Base-by-base conservation (phyloP, 2,797 vertebrate genomes). In the Acanthis flammea region DNA sequence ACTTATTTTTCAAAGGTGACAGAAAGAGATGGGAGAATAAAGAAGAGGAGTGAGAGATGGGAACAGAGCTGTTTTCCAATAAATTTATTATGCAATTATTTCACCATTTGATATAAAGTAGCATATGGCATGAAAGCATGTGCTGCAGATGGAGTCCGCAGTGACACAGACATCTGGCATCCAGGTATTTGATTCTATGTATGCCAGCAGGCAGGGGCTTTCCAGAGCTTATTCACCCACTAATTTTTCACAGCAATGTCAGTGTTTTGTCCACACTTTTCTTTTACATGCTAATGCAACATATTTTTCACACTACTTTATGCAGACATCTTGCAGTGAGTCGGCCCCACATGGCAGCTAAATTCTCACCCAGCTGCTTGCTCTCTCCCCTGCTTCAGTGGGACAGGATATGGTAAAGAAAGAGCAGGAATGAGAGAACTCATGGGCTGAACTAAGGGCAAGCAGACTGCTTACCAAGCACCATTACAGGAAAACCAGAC, bases 91-190 rank as follows among this genome's bases (percentile, higher is more conserved):
- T 86, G 86, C 90, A 96, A 84, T 95, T 81, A 53, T 82, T 86
- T 28, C 41, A 82, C 33, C 39, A 75, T 88, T 77, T 83, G 92
- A 89, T 94, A 85, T 71, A 76, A 95, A 96, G 86, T 84, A 96
- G 58, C 96, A 98, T 96, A 97, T 92, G 93, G 94, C 79, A 75
- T 19, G 24, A 87, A 95, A 95, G 77, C 60, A 75, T 86, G 67
- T 79, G 76, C 68, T 91, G 51, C 97, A 97, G 97, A 97, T 96
- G 94, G 92, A 87, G 62, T 70, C 93, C 88, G 72, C 93, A 96
- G 94, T 93, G 97, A 95, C 79, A 77, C 6, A 70, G 81, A 97
- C 95, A 97, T 97, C 95, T 97, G 96, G 92, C 89, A 95, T 47
- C 66, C 95, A 92, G 94, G 88, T 97, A 91, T 95, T 96, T 73